These are phyloP conservation scores for Drosophila mayri DNA, from an alignment of 1,140 invertebrate species.

Conservation along the genomic window DNA sequence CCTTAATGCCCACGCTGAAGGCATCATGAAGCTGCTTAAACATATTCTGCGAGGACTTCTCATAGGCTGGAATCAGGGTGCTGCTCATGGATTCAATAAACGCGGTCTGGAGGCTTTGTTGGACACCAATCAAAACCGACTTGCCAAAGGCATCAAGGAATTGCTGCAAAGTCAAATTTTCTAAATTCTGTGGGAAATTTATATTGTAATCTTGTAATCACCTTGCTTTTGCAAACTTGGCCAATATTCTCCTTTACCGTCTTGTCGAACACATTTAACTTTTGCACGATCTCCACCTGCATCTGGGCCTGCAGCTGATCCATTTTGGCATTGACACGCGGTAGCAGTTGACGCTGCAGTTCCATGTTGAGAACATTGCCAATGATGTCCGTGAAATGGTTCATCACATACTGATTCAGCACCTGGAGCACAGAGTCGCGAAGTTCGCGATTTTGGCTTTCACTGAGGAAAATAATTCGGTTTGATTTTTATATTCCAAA, in stretches of 20 bases:
- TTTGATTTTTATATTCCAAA: not conserved
- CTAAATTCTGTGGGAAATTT: not conserved
- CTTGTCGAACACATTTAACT: conserved; percentile 89
- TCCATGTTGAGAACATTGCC: conserved; percentile 85
- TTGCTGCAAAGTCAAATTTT: conserved; percentile 85
- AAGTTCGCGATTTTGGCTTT: conserved; percentile 85
- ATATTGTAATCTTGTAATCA: conserved; percentile 51
- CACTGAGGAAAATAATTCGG: conserved; percentile 34
- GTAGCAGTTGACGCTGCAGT: conserved; percentile 85
- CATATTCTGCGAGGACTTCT: conserved; percentile 93
- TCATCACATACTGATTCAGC: conserved; percentile 84
- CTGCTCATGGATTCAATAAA: conserved; percentile 90
- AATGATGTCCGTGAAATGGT: conserved; percentile 85
- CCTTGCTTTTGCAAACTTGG: conserved; percentile 91
- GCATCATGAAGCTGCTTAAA: conserved; percentile 95
- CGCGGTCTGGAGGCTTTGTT: conserved; percentile 72
- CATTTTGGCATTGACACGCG: conserved; percentile 87
- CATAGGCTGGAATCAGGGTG: conserved; percentile 92
- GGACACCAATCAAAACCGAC: conserved; percentile 87
- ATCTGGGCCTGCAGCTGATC: conserved; percentile 89
- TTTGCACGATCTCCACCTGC: conserved; percentile 89
- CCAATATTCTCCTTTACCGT: conserved; percentile 92
- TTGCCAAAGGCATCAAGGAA: conserved; percentile 91
- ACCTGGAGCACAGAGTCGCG: conserved; percentile 85
- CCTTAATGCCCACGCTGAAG: conserved; percentile 93